These are phyloP conservation scores for Turritopsis dohrnii DNA, from an alignment of 30 jellyfish, hydroid and myxozoan genomes.

Conservation along the genomic window DNA sequence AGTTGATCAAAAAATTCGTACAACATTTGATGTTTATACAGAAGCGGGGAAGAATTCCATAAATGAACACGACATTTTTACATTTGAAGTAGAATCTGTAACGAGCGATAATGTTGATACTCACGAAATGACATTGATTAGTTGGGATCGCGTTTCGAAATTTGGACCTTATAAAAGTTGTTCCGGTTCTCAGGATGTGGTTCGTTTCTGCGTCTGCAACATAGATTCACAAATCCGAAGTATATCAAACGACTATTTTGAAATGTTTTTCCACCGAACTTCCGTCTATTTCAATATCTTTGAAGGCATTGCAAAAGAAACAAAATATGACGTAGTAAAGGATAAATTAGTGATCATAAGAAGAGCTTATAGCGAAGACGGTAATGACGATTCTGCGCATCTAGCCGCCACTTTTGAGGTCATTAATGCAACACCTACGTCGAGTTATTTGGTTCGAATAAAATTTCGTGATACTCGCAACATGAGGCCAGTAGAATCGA, in stretches of 20 bases:
- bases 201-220: neutral
- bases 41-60: neutral
- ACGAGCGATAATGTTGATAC: neutral
- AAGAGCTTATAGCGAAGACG: neutral
- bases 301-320: neutral
- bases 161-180: neutral
- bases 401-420: neutral
- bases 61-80: neutral
- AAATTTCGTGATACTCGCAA: neutral
- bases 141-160: slow-evolving; percentile 11
- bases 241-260: neutral
- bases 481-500: neutral
- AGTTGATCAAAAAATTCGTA: neutral
- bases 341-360: neutral
- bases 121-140: neutral
- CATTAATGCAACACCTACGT: neutral
- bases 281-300: neutral
- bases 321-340: neutral
- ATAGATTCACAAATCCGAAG: neutral
- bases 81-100: neutral
- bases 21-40: slow-evolving; percentile 2
- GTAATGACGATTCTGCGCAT: neutral
- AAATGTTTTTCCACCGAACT: neutral
- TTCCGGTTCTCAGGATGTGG: neutral
- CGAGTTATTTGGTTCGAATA: neutral